A percentile compares a stretch with the other conserved stretches of the same genome.
phyloP scores from a whole-genome alignment of 2,888 invertebrate species.

The Drosophila testacea region DNA sequence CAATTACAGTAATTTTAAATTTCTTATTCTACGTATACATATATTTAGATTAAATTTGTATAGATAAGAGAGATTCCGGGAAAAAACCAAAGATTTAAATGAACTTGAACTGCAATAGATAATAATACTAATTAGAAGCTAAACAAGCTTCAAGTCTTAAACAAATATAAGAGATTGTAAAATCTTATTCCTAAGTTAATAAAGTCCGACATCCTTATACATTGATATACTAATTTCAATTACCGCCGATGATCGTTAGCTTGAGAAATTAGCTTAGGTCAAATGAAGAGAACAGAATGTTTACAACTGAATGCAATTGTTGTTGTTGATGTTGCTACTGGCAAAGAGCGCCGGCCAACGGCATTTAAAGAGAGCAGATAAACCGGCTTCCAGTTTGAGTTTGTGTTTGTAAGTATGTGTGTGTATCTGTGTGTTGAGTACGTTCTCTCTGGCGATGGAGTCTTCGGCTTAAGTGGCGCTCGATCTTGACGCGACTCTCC shows the following conservation, averaged over 20 bases:
- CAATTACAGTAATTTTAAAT: not conserved
- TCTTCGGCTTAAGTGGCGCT: slow-evolving; percentile 51
- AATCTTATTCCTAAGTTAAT: not conserved
- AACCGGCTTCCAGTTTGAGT: slow-evolving; percentile 19
- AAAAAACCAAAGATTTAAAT: slow-evolving; percentile 3
- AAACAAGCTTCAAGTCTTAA: not conserved
- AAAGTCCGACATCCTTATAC: slow-evolving; percentile 11
- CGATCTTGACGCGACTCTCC: slow-evolving; percentile 13
- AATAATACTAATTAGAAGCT: not conserved
- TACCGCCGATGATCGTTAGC: slow-evolving; percentile 2
- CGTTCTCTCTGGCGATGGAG: slow-evolving; percentile 26
- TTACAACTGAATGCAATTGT: slow-evolving; percentile 18
- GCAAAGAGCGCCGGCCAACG: slow-evolving; percentile 11
- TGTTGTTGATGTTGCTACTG: not conserved
- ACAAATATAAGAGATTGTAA: not conserved
- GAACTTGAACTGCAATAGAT: not conserved
- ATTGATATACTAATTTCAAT: not conserved
- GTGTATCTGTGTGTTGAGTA: not conserved
- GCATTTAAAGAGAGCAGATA: slow-evolving; percentile 27
- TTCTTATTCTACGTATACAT: not conserved
- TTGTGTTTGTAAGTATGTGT: not conserved
- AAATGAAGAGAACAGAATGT: slow-evolving; percentile 22
- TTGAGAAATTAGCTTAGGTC: slow-evolving; percentile 13
- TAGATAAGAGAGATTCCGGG: not conserved
- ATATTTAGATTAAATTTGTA: not conserved